Percentiles rank a stretch among this genome's conserved stretches.
phyloP scores from a whole-genome alignment of 2,888 invertebrate genomes.

The Leucozona laternaria region DNA sequence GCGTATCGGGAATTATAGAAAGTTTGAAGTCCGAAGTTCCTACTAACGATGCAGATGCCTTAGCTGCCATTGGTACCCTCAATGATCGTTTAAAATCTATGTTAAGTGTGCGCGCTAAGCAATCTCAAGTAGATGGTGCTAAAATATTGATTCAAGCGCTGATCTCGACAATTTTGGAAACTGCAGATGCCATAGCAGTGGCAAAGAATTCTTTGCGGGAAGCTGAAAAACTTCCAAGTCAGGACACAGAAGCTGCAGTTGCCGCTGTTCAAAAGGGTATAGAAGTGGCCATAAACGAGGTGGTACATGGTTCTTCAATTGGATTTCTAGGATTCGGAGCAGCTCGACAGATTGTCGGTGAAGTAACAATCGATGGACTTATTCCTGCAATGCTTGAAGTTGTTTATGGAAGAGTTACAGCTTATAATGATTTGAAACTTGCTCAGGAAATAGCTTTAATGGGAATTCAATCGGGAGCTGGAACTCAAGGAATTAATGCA shows the following conservation, averaged over 20 bases:
- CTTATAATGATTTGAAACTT: neutral
- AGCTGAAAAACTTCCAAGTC: neutral
- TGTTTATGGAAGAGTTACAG: neutral
- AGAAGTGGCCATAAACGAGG: neutral
- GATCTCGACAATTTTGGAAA: neutral
- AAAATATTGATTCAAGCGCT: neutral
- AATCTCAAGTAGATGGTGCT: neutral
- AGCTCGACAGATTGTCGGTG: slow-evolving; percentile 1
- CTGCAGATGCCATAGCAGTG: neutral
- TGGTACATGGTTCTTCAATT: neutral
- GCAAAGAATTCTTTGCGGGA: neutral
- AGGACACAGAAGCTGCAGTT: slow-evolving; percentile 15
- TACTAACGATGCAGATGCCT: neutral
- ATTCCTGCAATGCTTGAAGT: neutral
- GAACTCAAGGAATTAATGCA: neutral
- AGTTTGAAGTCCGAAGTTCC: neutral
- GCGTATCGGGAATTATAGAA: neutral
- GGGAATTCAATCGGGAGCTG: neutral
- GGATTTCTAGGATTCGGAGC: slow-evolving; percentile 4
- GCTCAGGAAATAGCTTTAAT: neutral
- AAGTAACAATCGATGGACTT: neutral
- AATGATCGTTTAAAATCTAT: neutral
- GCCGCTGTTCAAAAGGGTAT: neutral
- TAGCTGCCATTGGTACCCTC: neutral
- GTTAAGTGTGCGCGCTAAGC: neutral